phyloP scores from a whole-genome alignment of 1,140 invertebrate genomes.

The Archivesica marissinica region DNA sequence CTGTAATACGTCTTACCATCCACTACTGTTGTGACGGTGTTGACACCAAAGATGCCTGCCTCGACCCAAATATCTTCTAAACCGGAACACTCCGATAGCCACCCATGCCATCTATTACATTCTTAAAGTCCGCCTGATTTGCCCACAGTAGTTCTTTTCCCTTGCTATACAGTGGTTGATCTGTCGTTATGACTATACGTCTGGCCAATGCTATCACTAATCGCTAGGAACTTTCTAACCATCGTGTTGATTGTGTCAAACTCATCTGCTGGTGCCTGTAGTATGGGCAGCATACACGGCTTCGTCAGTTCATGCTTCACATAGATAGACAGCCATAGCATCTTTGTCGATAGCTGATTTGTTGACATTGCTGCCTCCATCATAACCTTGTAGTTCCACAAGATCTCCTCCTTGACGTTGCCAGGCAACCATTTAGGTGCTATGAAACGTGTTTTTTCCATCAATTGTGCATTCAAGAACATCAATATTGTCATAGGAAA shows the following conservation, averaged over 20 bases:
- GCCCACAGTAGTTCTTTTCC: constrained; percentile 30
- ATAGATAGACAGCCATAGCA: neutral
- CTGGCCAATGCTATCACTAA: constrained; percentile 15
- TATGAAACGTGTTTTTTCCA: constrained; percentile 38
- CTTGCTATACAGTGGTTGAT: constrained; percentile 47
- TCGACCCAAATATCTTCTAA: constrained; percentile 54
- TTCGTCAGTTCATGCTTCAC: constrained; percentile 3
- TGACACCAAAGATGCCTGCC: constrained; percentile 32
- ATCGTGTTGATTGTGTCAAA: constrained; percentile 27
- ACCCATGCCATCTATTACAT: constrained; percentile 43
- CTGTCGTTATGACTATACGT: constrained; percentile 46
- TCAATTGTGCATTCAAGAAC: constrained; percentile 39
- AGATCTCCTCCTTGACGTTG: neutral
- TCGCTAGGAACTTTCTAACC: neutral
- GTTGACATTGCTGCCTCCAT: neutral
- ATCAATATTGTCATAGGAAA: constrained; percentile 46
- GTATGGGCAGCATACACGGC: constrained; percentile 32
- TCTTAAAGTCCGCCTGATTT: constrained; percentile 30
- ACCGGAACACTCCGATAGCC: constrained; percentile 42
- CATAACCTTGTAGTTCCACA: neutral
- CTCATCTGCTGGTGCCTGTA: constrained; percentile 48
- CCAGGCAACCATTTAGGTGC: constrained; percentile 17
- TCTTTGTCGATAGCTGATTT: neutral
- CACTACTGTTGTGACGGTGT: constrained; percentile 31
- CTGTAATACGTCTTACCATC: constrained; percentile 55